Conservation (phyloP, 2,888 invertebrate genomes). For the Pristionchus mayeri region DNA sequence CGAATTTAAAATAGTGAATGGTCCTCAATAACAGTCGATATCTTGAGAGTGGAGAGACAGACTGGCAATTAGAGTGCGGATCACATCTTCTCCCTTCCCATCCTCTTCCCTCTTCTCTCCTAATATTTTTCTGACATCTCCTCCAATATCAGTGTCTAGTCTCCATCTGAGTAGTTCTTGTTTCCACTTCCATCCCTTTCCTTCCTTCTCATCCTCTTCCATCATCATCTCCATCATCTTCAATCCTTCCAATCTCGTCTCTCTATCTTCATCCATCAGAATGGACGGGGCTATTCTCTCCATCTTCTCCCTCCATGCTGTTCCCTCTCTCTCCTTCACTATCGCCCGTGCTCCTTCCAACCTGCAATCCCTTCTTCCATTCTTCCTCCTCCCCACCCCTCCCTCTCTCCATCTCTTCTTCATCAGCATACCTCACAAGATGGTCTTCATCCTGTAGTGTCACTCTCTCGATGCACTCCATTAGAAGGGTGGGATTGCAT, state of each 20-base stretch:
- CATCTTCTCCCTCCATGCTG: conserved; percentile 32
- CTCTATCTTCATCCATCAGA: conserved; percentile 46
- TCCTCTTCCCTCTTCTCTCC: conserved; percentile 7
- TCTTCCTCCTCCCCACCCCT: not conserved
- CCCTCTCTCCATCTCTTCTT: not conserved
- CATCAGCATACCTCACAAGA: conserved; percentile 42
- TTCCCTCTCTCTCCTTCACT: not conserved
- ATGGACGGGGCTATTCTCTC: not conserved
- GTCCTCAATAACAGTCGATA: conserved; percentile 46
- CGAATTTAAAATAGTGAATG: not conserved
- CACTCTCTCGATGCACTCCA: conserved; percentile 1
- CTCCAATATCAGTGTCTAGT: conserved; percentile 42
- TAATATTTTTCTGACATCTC: conserved; percentile 2
- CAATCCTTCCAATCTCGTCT: conserved; percentile 42
- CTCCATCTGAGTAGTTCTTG: conserved; percentile 37
- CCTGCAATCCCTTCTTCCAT: not conserved
- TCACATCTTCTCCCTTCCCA: conserved; percentile 14
- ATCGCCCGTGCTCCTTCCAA: not conserved
- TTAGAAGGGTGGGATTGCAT: not conserved
- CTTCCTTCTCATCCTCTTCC: conserved; percentile 31
- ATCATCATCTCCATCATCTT: conserved; percentile 28
- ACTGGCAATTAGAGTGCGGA: not conserved
- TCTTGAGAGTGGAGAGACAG: conserved; percentile 21
- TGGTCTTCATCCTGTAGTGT: conserved; percentile 35
- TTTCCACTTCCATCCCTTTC: conserved; percentile 37